Base-by-base conservation (phyloP, 2,797 vertebrate genomes). In the Oceanodroma leucorhoa region DNA sequence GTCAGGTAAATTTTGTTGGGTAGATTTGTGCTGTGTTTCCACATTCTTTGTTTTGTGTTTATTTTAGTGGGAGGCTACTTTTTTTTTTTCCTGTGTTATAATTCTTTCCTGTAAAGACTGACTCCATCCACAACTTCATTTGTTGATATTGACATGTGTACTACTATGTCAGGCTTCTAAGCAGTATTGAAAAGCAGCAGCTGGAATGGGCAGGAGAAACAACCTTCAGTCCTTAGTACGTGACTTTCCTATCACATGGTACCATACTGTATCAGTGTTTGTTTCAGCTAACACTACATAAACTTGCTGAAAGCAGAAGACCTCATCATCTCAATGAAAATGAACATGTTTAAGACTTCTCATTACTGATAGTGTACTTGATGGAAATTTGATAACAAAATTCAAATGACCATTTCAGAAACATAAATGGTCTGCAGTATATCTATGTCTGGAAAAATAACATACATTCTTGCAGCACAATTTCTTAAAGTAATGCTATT, bases 1-100 rank as follows among this genome's bases (percentile, higher is more conserved):
- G 98, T 98, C 98, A 98, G 98, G 97, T 98, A 98, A 98, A 98
- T 98, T 98, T 97, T 98, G 97, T 96, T 98, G 96, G 95, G 96
- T 97, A 95, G 94, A 97, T 97, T 97, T 96, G 91, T 96, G 95
- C 83, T 97, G 94, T 97, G 96, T 98, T 98, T 98, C 96, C 78
- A 96, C 97, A 97, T 87, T 97, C 96, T 97, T 97, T 97, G 92
- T 97, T 98, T 97, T 89, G 45, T 94, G 90, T 95, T 95, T 97
- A 94, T 95, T 94, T 92, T 88, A 93, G 55, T 92, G 79, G 62
- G n/a, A n/a, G n/a, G 45, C 53, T 94, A 95, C 36, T 51, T 87
- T 78, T 62, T 57, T 46, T 43, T n/a, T n/a, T 15, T 0, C 60
- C 27, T 55, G 18, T 66, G 60, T 89, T 95, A 83, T 87, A 87